Conservation (phyloP, 1,140 invertebrate species). For the Scaptomyza hsui region DNA sequence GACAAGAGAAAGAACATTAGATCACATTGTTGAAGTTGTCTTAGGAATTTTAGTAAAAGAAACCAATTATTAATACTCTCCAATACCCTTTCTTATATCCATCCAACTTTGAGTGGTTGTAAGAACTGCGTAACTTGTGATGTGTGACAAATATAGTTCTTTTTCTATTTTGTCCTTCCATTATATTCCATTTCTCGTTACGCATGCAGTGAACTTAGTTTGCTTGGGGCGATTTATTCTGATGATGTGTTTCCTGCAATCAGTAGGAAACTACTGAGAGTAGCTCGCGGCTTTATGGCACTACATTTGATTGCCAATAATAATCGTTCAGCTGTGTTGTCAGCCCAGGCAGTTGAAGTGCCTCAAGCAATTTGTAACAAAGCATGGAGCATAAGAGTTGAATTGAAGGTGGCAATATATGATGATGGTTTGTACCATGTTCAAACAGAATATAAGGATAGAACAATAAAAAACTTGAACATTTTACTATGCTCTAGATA, state of each 20-base stretch:
- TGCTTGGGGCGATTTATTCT: slow-evolving; percentile 44
- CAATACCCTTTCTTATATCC: neutral
- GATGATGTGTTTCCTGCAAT: slow-evolving; percentile 60
- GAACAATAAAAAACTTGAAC: slow-evolving; percentile 54
- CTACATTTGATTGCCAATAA: slow-evolving; percentile 78
- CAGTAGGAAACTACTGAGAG: slow-evolving; percentile 55
- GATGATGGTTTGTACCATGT: neutral
- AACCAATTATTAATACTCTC: neutral
- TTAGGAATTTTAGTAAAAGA: too few species aligned
- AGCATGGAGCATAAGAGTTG: neutral
- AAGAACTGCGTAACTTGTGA: neutral
- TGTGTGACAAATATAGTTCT: neutral
- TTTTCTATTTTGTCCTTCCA: neutral
- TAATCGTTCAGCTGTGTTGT: slow-evolving; percentile 48
- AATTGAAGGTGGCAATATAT: slow-evolving; percentile 1
- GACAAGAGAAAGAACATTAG: too few species aligned
- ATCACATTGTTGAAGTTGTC: too few species aligned
- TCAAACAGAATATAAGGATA: slow-evolving; percentile 8
- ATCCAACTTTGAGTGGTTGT: neutral
- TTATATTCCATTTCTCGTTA: neutral
- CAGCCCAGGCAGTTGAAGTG: slow-evolving; percentile 41
- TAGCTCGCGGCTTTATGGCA: slow-evolving; percentile 53
- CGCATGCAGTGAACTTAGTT: slow-evolving; percentile 9
- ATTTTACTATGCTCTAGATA: slow-evolving; percentile 59
- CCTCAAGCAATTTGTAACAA: slow-evolving; percentile 37